Conservation (phyloP, 1,140 invertebrate genomes). For the Agrypnia vestita region DNA sequence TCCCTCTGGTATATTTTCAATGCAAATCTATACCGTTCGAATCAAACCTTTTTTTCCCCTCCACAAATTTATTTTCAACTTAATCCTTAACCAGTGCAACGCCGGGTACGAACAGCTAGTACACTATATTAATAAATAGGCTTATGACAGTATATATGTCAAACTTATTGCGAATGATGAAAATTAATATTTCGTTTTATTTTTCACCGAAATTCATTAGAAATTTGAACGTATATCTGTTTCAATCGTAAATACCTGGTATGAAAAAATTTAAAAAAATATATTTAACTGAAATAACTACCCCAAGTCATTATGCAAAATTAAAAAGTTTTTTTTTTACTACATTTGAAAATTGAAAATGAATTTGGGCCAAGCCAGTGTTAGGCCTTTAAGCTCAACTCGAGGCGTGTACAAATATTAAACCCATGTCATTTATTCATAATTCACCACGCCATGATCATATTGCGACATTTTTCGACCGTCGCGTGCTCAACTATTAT, state of each 20-base stretch:
- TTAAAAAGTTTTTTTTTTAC: constrained; percentile 9
- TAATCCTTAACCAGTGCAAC: no score
- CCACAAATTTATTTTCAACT: no score
- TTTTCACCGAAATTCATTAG: background rate
- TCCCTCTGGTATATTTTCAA: no score
- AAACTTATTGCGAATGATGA: no score
- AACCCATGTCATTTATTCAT: constrained; percentile 47
- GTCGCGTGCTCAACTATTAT: constrained; percentile 50
- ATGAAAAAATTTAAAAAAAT: background rate
- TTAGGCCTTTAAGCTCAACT: background rate
- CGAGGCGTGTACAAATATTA: constrained; percentile 6
- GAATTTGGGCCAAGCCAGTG: background rate
- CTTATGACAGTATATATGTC: no score
- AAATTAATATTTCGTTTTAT: no score
- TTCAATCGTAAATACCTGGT: no score
- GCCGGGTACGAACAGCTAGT: no score
- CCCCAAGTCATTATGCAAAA: background rate
- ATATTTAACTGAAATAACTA: constrained; percentile 16
- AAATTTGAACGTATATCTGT: background rate
- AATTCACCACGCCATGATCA: constrained; percentile 59
- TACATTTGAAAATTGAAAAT: background rate
- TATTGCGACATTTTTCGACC: constrained; percentile 53
- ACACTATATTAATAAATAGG: no score
- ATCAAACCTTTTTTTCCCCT: no score
- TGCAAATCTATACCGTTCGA: no score